Evolutionary conservation across 2,797 vertebrate genomes (phyloP), one percentile per base, ranked within the genome.

Genomic region (Acanthurus leucopareius): DNA sequence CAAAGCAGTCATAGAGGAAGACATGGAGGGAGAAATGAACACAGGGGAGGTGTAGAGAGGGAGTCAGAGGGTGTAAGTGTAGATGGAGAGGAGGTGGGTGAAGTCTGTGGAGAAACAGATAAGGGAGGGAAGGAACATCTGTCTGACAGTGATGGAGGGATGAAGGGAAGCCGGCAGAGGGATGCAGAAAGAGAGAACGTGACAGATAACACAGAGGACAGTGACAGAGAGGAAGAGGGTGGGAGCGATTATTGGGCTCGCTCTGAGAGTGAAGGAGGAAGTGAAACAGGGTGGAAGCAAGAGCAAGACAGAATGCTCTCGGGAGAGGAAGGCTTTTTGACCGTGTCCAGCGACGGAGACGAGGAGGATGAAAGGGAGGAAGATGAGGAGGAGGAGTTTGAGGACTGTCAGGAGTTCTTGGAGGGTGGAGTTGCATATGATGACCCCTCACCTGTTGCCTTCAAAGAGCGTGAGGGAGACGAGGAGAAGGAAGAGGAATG

Each of bases 331-430:
- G 84, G 86, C 19, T 95, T 93, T 68, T 77, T 94, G 16, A 95
- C 93, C 0, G 63, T 94, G 69, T 95, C 94, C 66, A 95, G 95
- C 32, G 74, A 90, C 1, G 91, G 87, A 35, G 94, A 94, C 1
- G 92, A 89, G 9, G 91, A 93, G 53, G 88, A 93, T 0, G 90
- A 93, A 48, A 78, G 75, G 25, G 92, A 93, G 60, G 69, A 84
- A 2, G 60, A 75, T 13, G 84, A 85, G 22, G 88, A 92, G 10
- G 91, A 94, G 4, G 69, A 86, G 42, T 94, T 94, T 74, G 79
- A 92, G 83, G 94, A 95, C 83, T 94, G 91, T 80, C 87, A 69
- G 49, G 94, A 95, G 44, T 94, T 80, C 77, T 93, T 68, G 88
- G 91, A 92, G 32, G 73, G 56, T 71, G 79, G 73, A 60, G 52